Percentiles rank a stretch among this genome's conserved stretches.
Conservation (phyloP, 92 coral and sea anemone genomes). For the Porites evermanni region DNA sequence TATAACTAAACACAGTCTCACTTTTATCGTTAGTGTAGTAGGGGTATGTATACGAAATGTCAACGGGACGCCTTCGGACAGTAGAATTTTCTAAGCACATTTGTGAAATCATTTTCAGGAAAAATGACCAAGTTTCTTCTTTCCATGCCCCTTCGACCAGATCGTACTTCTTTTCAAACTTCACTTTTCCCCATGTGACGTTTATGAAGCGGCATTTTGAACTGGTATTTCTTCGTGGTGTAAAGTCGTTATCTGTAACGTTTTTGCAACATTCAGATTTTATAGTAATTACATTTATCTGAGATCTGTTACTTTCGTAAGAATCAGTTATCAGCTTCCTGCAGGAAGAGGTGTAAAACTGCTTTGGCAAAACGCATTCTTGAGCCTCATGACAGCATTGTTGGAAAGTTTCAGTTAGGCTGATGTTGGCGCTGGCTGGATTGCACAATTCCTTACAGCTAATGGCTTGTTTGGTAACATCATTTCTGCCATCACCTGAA, state of each 20-base stretch:
- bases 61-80: neutral
- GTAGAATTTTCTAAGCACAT: neutral
- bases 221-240: neutral
- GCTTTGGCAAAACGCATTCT: neutral
- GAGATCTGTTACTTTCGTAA: neutral
- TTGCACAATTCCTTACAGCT: neutral
- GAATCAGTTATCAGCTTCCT: neutral
- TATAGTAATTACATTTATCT: neutral
- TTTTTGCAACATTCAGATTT: neutral
- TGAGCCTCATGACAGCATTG: neutral
- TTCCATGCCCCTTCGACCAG: neutral
- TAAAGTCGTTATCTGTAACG: neutral
- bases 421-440: neutral
- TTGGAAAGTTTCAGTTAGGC: neutral
- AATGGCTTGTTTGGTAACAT: too few relatives aligned
- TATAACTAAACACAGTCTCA: neutral
- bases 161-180: neutral
- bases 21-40: neutral
- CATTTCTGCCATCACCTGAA: too few relatives aligned
- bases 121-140: neutral
- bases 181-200: neutral
- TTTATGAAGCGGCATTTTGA: neutral
- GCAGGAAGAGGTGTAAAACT: neutral
- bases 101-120: conserved; percentile 22
- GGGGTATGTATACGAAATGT: neutral